A percentile compares a stretch with the other conserved stretches of the same genome.
phyloP scores from a whole-genome alignment of 37 sponge, comb jelly and placozoan genomes.

The Eunapius fragilis region DNA sequence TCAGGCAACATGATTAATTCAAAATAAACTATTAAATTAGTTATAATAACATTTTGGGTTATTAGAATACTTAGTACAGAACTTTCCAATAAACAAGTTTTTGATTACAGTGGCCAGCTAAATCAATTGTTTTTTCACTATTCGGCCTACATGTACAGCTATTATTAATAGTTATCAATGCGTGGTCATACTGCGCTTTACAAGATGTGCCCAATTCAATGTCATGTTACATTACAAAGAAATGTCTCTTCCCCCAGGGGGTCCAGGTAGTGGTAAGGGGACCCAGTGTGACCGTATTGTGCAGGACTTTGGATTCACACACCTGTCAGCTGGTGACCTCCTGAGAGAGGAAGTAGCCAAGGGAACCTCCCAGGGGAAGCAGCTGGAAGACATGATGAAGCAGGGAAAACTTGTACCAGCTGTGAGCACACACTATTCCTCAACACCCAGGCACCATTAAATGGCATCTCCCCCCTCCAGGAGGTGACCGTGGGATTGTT shows the following conservation, averaged over 20 bases:
- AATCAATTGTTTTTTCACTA: background rate
- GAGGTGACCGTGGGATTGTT: slow-evolving; percentile 58
- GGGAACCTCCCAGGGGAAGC: slow-evolving; percentile 66
- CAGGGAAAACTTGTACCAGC: slow-evolving; percentile 76
- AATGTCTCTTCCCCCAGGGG: slow-evolving; percentile 69
- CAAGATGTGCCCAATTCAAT: no score
- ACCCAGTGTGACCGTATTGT: slow-evolving; percentile 78
- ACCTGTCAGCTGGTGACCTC: slow-evolving; percentile 90
- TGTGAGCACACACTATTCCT: slow-evolving; percentile 29
- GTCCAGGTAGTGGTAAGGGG: slow-evolving; percentile 92
- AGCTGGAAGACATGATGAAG: slow-evolving; percentile 73
- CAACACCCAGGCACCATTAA: background rate
- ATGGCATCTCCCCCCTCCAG: slow-evolving; percentile 21
- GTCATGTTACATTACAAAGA: no score
- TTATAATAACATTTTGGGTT: no score
- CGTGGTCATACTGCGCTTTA: no score
- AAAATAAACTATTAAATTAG: no score
- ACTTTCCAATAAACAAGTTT: no score
- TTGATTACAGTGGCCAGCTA: no score
- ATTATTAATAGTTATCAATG: no score
- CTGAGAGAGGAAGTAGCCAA: slow-evolving; percentile 79
- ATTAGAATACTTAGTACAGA: no score
- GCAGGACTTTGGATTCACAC: slow-evolving; percentile 64
- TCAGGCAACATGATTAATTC: no score
- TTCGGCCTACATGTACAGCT: no score